phyloP scores from a whole-genome alignment of 2,113 vertebrate genomes.

The Ochotona princeps region DNA sequence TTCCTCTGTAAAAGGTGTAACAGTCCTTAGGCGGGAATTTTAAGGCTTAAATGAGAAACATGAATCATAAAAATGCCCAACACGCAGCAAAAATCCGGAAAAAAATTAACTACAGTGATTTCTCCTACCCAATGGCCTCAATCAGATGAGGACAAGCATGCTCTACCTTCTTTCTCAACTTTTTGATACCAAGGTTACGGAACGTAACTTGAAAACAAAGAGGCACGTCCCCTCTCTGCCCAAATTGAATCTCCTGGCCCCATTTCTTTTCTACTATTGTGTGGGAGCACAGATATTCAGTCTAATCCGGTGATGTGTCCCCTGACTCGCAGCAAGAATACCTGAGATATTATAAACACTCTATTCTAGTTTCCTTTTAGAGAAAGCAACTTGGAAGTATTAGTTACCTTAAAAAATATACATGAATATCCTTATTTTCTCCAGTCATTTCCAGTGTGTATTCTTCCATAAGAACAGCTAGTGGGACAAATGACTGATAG shows the following conservation, averaged over 20 bases:
- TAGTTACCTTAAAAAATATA: too few relatives aligned
- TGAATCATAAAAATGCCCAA: not conserved
- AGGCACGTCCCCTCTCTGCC: too few relatives aligned
- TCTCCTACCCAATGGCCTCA: not conserved
- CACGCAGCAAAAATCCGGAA: not conserved
- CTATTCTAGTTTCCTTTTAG: too few relatives aligned
- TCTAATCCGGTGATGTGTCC: too few relatives aligned
- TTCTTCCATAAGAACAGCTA: conserved; percentile 15
- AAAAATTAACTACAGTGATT: not conserved
- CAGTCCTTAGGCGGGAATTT: not conserved
- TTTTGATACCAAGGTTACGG: too few relatives aligned
- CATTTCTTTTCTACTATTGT: too few relatives aligned
- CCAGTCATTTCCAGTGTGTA: not conserved
- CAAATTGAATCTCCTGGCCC: too few relatives aligned
- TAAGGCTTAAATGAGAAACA: not conserved
- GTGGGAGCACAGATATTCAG: too few relatives aligned
- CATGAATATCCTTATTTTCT: not conserved
- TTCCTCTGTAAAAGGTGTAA: conserved; percentile 28
- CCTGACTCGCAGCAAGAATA: too few relatives aligned
- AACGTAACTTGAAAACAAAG: too few relatives aligned
- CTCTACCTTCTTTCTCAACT: not conserved
- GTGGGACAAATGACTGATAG: not conserved
- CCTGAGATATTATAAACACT: too few relatives aligned
- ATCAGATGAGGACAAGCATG: not conserved
- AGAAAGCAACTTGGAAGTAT: too few relatives aligned